Percentiles rank a stretch among this genome's conserved stretches.
Conservation (phyloP, 2,113 vertebrate genomes). For the Actenoides hombroni region DNA sequence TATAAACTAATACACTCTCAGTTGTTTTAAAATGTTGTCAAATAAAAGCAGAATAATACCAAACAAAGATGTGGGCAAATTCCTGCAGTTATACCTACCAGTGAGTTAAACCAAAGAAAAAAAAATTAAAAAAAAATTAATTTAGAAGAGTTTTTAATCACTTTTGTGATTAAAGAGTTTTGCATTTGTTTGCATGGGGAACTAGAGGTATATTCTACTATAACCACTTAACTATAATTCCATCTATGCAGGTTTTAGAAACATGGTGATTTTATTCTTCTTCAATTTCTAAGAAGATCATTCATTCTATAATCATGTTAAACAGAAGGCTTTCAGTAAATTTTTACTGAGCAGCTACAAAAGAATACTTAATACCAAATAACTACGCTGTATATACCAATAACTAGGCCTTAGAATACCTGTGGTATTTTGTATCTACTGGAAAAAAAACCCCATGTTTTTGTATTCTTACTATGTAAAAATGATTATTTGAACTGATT, state of each 20-base stretch:
- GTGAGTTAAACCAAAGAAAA: not conserved
- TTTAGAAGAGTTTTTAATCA: not conserved
- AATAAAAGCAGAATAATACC: not conserved
- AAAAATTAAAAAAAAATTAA: not conserved
- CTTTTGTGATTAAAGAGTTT: not conserved
- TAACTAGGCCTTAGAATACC: not conserved
- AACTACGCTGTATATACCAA: not conserved
- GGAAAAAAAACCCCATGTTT: not conserved
- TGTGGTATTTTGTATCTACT: not conserved
- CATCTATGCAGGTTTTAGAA: not conserved
- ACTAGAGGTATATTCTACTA: not conserved
- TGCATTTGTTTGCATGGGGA: not conserved
- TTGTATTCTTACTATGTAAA: not conserved
- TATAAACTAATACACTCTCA: not conserved
- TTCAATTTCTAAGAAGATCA: not conserved
- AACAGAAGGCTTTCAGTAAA: not conserved
- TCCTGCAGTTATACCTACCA: not conserved
- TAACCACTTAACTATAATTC: not conserved
- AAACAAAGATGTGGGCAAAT: not conserved
- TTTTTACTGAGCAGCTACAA: not conserved
- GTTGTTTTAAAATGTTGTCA: not conserved
- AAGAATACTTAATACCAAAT: not conserved
- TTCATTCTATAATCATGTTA: not conserved
- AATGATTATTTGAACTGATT: not conserved
- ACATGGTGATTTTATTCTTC: not conserved